These are phyloP conservation scores for Cyanocitta stelleri DNA, from an alignment of 2,113 vertebrate species.

Conservation along the genomic window DNA sequence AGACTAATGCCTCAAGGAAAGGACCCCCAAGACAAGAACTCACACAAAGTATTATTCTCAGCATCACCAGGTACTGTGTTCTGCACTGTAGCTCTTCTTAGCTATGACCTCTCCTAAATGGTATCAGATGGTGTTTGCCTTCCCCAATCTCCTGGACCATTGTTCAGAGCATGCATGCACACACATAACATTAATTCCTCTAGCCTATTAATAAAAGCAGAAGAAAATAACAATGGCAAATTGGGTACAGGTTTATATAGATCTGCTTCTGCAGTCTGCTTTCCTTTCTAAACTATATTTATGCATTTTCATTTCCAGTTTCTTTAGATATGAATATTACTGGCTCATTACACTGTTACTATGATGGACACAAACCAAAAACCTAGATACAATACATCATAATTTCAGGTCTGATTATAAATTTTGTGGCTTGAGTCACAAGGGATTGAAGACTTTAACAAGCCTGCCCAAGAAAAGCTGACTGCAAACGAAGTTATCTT, in stretches of 20 bases:
- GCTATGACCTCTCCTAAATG: not conserved
- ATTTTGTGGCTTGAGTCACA: not conserved
- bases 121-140: slow-evolving; percentile 28
- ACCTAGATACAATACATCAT: not conserved
- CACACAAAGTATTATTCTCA: slow-evolving; percentile 3
- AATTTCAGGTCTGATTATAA: not conserved
- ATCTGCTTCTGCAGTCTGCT: not conserved
- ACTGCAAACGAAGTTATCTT: slow-evolving; percentile 36
- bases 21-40: slow-evolving; percentile 16
- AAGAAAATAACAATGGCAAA: slow-evolving; percentile 5
- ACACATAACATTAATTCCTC: slow-evolving; percentile 3
- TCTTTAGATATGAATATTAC: not conserved
- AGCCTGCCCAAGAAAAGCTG: not conserved
- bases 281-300: not conserved
- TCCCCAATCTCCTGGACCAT: not conserved
- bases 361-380: slow-evolving; percentile 7
- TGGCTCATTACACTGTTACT: not conserved
- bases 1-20: not conserved
- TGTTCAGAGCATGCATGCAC: not conserved
- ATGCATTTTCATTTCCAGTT: not conserved
- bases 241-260: not conserved
- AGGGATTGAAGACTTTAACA: not conserved
- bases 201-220: slow-evolving; percentile 7
- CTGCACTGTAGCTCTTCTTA: not conserved
- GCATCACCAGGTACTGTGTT: not conserved